These are phyloP conservation scores for Lagopus muta DNA, from an alignment of 2,113 vertebrate species.

Conservation along the genomic window DNA sequence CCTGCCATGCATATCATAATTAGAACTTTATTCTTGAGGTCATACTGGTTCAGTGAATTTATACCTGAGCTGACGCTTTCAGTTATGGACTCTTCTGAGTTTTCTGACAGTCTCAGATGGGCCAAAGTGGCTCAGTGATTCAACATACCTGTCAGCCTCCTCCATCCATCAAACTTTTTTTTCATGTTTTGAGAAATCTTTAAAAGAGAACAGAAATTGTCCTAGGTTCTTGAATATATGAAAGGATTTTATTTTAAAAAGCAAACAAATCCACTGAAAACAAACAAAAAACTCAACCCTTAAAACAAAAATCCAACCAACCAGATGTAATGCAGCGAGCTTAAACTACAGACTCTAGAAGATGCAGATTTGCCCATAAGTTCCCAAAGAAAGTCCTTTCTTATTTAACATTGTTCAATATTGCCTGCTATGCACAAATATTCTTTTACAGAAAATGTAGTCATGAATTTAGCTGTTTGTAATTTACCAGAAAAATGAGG, in stretches of 20 bases:
- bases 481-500: not conserved
- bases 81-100: not conserved
- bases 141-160: not conserved
- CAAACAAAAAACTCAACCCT: not conserved
- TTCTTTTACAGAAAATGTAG: not conserved
- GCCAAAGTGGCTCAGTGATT: not conserved
- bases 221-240: not conserved
- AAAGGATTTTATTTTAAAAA: not conserved
- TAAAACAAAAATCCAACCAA: not conserved
- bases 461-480: not conserved
- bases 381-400: not conserved
- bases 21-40: conserved; percentile 44
- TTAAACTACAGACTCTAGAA: not conserved
- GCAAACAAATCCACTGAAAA: not conserved
- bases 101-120: not conserved
- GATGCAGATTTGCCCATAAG: not conserved
- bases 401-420: not conserved
- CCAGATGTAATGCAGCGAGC: not conserved
- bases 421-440: not conserved
- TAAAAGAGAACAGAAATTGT: not conserved
- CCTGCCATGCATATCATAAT: conserved; percentile 15
- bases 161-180: not conserved
- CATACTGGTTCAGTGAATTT: conserved; percentile 22
- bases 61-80: conserved; percentile 36
- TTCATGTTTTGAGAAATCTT: not conserved